Conservation (phyloP, 2,797 vertebrate genomes). For the Pangasius djambal region DNA sequence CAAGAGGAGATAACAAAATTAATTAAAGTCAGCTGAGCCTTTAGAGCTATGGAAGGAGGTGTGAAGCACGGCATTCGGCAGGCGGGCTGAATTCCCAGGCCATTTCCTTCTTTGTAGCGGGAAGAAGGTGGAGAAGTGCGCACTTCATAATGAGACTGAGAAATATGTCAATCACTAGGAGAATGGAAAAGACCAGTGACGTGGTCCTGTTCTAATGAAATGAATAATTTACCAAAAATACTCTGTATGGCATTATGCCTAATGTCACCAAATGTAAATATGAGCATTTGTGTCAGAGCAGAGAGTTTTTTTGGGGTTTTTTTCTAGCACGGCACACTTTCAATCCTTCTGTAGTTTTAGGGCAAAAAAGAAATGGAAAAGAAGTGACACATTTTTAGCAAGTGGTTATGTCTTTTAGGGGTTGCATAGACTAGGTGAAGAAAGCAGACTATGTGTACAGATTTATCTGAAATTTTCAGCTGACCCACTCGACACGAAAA, state of each 20-base stretch:
- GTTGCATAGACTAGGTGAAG: background rate
- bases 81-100: conserved; percentile 65
- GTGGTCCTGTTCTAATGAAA: conserved; percentile 70
- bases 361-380: background rate
- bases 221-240: conserved; percentile 70
- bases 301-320: too few relatives aligned
- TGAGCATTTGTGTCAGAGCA: conserved; percentile 41
- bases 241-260: conserved; percentile 57
- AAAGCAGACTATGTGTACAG: background rate
- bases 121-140: conserved; percentile 37
- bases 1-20: conserved; percentile 75
- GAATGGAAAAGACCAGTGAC: conserved; percentile 57
- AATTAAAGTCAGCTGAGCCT: conserved; percentile 69
- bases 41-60: conserved; percentile 56
- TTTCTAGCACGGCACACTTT: background rate
- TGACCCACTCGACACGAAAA: background rate
- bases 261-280: conserved; percentile 69
- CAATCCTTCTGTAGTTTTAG: background rate
- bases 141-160: conserved; percentile 63
- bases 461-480: background rate
- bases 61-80: conserved; percentile 53
- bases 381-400: background rate
- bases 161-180: conserved; percentile 70
- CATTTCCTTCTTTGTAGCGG: conserved; percentile 56
- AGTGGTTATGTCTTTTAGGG: background rate